Evolutionary conservation across 2,113 vertebrate species (phyloP).

Genomic region (Cinclus mexicanus): DNA sequence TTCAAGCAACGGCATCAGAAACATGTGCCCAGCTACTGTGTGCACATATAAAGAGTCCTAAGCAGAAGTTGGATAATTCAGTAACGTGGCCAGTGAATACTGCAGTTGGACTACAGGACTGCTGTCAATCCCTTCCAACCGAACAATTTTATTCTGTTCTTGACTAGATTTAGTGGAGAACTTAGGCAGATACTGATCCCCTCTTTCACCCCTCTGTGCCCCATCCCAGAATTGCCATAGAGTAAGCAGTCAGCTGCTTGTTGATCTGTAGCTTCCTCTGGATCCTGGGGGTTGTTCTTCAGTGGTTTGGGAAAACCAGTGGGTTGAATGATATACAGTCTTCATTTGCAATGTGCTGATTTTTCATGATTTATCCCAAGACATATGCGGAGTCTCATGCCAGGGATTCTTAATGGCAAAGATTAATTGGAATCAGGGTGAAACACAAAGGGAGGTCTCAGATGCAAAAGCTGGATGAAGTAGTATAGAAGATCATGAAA

Average conservation of each 20-base stretch:
- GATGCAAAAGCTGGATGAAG: neutral
- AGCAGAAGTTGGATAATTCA: neutral
- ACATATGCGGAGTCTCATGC: neutral
- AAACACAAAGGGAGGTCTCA: neutral
- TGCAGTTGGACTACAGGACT: neutral
- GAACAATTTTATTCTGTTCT: neutral
- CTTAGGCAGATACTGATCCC: neutral
- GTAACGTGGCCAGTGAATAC: neutral
- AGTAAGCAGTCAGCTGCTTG: neutral
- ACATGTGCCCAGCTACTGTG: neutral
- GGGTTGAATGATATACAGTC: neutral
- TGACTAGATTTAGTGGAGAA: neutral
- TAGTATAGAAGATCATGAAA: neutral
- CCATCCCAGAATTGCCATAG: neutral
- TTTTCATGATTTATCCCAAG: neutral
- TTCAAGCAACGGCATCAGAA: neutral
- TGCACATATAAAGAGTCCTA: neutral
- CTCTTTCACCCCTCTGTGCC: neutral
- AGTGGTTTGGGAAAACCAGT: neutral
- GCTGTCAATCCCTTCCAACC: neutral
- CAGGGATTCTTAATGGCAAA: neutral
- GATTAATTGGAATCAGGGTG: neutral
- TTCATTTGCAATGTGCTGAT: neutral
- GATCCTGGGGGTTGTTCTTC: neutral
- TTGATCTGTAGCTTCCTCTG: neutral